Evolutionary conservation across 2,797 vertebrate genomes (phyloP).

Genomic region (Acropternis orthonyx): DNA sequence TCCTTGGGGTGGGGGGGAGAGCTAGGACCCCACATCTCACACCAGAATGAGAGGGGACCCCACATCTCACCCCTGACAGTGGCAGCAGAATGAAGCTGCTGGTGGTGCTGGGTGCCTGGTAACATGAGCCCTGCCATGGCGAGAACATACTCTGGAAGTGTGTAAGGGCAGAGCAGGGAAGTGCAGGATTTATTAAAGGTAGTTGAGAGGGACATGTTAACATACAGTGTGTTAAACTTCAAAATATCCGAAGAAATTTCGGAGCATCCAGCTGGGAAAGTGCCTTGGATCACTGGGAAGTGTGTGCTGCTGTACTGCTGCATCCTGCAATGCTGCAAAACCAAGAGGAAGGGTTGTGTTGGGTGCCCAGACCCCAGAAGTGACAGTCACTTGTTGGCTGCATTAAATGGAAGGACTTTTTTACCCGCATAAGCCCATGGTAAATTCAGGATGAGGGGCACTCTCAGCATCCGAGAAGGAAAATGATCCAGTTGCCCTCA

Average conservation of each 20-base stretch:
- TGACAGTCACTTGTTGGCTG: neutral
- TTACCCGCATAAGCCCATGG: neutral
- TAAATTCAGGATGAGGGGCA: neutral
- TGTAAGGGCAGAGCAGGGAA: neutral
- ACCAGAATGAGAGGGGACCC: neutral
- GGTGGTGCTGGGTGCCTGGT: neutral
- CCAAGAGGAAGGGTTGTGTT: rapidly evolving
- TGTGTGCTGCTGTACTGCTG: neutral
- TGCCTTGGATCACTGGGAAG: neutral
- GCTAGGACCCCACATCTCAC: neutral
- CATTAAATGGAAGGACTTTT: neutral
- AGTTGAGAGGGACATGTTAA: neutral
- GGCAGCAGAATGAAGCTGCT: neutral
- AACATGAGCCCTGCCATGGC: neutral
- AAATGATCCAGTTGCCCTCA: neutral
- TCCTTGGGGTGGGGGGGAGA: neutral
- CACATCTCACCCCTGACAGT: neutral
- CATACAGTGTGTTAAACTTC: neutral
- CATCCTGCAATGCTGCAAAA: neutral
- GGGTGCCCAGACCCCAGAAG: neutral
- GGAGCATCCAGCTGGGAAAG: neutral
- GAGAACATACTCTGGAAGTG: rapidly evolving
- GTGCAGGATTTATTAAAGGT: neutral
- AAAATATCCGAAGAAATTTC: neutral
- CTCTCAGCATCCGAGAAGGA: neutral